phyloP scores from a whole-genome alignment of 1,140 invertebrate species.

The Schlechtendalia chinensis region DNA sequence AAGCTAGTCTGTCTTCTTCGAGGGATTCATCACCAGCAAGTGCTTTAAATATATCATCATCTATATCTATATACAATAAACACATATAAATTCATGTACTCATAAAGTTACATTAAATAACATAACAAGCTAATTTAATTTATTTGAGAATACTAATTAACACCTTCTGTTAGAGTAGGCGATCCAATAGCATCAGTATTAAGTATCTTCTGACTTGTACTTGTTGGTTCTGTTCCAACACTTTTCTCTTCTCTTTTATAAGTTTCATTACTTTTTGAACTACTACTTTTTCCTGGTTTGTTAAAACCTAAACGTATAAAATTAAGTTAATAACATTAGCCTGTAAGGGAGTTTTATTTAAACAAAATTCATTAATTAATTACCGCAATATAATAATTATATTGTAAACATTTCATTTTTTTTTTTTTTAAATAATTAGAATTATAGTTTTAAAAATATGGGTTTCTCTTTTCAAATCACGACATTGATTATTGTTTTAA shows the following conservation, averaged over 20 bases:
- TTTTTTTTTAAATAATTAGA: too few species aligned
- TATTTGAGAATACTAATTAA: background rate
- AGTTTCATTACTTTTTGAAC: background rate
- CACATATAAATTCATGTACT: background rate
- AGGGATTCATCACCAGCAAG: constrained; percentile 37
- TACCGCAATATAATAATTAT: too few species aligned
- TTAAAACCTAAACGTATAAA: constrained; percentile 8
- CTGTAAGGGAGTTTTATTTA: too few species aligned
- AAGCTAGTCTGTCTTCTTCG: constrained; percentile 43
- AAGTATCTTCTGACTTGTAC: background rate
- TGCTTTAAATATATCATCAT: constrained; percentile 45
- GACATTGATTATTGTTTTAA: background rate
- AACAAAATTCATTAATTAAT: too few species aligned
- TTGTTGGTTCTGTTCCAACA: background rate
- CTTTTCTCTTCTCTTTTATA: background rate
- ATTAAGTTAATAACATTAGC: background rate
- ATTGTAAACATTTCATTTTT: too few species aligned
- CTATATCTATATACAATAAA: background rate
- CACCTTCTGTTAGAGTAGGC: constrained; percentile 18
- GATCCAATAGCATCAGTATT: constrained; percentile 16
- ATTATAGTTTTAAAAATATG: too few species aligned
- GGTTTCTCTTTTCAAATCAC: too few species aligned
- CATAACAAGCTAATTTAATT: background rate
- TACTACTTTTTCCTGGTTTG: background rate
- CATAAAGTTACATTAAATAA: background rate